Percentiles rank a stretch among this genome's conserved stretches.
phyloP scores from a whole-genome alignment of 1,140 invertebrate genomes.

The Arion vulgaris region DNA sequence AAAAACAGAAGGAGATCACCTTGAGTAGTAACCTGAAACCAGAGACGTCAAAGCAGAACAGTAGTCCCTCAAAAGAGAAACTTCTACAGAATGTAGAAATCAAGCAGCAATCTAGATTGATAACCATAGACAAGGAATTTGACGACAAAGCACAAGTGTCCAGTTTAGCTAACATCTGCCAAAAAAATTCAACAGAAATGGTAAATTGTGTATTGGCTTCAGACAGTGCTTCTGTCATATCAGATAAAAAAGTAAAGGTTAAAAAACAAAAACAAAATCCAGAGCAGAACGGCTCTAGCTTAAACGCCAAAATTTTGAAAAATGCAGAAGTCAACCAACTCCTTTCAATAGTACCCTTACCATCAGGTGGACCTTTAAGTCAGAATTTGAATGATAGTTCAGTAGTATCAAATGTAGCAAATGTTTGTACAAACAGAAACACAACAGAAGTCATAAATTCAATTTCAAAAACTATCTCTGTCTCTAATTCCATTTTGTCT shows the following conservation, averaged over 20 bases:
- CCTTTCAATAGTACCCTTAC: not conserved
- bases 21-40: not conserved
- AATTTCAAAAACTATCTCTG: not conserved
- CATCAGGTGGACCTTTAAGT: not conserved
- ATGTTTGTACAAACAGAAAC: not conserved
- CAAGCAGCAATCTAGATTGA: not conserved
- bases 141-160: not conserved
- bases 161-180: not conserved
- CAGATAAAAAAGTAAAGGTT: not conserved
- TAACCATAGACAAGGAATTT: not conserved
- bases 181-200: not conserved
- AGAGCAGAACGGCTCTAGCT: not conserved
- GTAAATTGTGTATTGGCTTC: not conserved
- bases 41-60: not conserved
- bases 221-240: not conserved
- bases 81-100: not conserved
- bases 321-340: not conserved
- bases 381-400: not conserved
- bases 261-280: not conserved
- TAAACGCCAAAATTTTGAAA: not conserved
- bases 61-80: not conserved
- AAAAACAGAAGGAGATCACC: not conserved
- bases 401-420: not conserved
- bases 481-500: not conserved
- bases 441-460: not conserved